These are phyloP conservation scores for Mythimna pallens DNA, from an alignment of 2,888 invertebrate species.

Conservation along the genomic window DNA sequence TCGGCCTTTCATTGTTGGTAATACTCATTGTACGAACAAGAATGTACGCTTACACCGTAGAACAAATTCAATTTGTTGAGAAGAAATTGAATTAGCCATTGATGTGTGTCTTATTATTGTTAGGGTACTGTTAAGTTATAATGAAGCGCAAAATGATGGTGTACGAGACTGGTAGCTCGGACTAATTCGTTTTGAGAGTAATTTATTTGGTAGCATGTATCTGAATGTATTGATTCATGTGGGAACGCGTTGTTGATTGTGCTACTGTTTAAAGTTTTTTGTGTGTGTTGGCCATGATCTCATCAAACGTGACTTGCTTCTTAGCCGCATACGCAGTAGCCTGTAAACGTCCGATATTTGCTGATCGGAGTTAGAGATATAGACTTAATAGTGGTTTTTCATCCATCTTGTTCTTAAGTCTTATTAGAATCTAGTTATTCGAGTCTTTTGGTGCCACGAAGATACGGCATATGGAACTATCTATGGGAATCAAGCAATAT, in stretches of 20 bases:
- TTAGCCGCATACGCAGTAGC: conserved; percentile 13
- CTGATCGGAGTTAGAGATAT: conserved; percentile 41
- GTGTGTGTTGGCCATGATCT: conserved; percentile 43
- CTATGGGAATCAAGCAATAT: too few species aligned
- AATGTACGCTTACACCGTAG: conserved; percentile 70
- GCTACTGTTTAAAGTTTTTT: conserved; percentile 53
- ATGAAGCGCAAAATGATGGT: conserved; percentile 63
- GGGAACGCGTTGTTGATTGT: conserved; percentile 46
- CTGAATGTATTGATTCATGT: conserved; percentile 55
- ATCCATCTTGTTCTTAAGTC: neutral
- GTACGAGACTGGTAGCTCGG: conserved; percentile 19
- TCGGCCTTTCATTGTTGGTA: conserved; percentile 77
- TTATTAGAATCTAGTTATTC: neutral
- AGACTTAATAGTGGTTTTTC: neutral
- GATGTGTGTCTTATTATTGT: conserved; percentile 66
- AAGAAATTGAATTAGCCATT: conserved; percentile 72
- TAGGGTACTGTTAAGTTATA: conserved; percentile 61
- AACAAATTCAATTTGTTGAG: conserved; percentile 83
- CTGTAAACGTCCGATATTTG: conserved; percentile 30
- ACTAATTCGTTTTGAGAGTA: conserved; percentile 49
- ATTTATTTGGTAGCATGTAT: conserved; percentile 50
- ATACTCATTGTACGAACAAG: conserved; percentile 77
- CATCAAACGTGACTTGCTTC: conserved; percentile 48
- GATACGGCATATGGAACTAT: too few species aligned
- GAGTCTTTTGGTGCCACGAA: neutral